Base-by-base conservation (phyloP, 2,797 vertebrate species). In the Tenualosa thibaudeaui region DNA sequence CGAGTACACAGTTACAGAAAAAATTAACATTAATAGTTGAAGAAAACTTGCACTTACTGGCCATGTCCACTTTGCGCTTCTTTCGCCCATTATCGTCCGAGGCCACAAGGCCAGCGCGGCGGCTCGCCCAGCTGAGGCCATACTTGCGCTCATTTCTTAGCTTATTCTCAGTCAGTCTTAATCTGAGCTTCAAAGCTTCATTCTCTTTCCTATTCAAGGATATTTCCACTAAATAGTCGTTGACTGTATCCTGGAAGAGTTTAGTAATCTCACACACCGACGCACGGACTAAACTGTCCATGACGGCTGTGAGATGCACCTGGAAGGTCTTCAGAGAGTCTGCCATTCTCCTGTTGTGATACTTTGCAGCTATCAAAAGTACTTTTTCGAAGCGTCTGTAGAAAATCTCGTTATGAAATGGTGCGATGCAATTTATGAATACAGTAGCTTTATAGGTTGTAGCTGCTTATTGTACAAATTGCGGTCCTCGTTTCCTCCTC, bases 231-330 rank as follows among this genome's bases (percentile, higher is more conserved):
- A 96, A 90, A 89, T 95, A 96, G 91, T 95, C 94, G 92, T 93
- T 95, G 50, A 96, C 94, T 1, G 95, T 95, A 87, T 96, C 96
- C 93, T 96, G 94, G 89, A 96, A 96, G 86, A 96, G 95, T 89
- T 96, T 96, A 90, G 92, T 94, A 89, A 96, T 95, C 92, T 96
- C 96, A 9, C 95, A 96, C 50, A 96, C 95, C 0, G 96, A 96
- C 12, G 95, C 95, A 26, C 95, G 94, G 86, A 96, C 94, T 88
- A 96, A 89, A 62, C 94, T 95, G 91, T 96, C 96, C 95, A 96
- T 96, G 84, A 96, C 95, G 2, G 95, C 94, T 53, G 95, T 95
- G 86, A 96, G 91, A 88, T 96, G 96, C 10, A 94, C 95, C 93
- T 96, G 94, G 68, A 96, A 96, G 0, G 95, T 93, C 89, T 93